phyloP scores from a whole-genome alignment of 2,797 vertebrate genomes.

The Poecile montanus region DNA sequence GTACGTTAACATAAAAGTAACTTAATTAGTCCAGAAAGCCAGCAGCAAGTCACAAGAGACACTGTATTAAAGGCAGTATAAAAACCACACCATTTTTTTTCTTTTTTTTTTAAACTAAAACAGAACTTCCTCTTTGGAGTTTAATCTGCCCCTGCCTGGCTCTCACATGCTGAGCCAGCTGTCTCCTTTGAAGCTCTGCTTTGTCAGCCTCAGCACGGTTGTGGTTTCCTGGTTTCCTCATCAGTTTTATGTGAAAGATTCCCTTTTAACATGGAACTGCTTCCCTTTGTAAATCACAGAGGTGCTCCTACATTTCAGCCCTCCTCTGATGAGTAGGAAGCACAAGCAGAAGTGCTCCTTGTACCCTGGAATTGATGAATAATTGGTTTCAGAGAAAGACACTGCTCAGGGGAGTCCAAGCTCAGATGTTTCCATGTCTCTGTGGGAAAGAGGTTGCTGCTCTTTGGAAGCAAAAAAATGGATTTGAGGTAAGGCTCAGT shows the following conservation, averaged over 20 bases:
- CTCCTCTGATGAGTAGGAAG: not conserved
- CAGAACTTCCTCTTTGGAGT: not conserved
- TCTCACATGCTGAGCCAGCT: not conserved
- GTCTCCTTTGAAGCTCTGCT: constrained; percentile 26
- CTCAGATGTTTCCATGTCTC: not conserved
- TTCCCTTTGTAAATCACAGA: constrained; percentile 4
- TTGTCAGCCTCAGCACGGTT: not conserved
- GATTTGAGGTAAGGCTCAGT: rapidly evolving
- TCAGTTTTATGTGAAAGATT: not conserved
- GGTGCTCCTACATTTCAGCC: not conserved
- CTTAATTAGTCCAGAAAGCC: constrained; percentile 57
- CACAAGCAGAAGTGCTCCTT: not conserved
- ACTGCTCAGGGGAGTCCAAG: not conserved
- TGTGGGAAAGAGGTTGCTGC: not conserved
- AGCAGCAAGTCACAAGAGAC: constrained; percentile 24
- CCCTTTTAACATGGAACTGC: not conserved
- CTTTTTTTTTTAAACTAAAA: not conserved
- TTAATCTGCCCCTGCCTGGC: not conserved
- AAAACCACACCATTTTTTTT: not conserved
- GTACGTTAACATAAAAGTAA: constrained; percentile 39
- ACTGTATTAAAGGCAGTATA: not conserved
- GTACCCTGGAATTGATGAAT: not conserved
- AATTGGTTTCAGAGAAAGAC: not conserved
- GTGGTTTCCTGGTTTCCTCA: not conserved
- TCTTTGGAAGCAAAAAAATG: not conserved